Percentiles rank a stretch among this genome's conserved stretches.
phyloP scores from a whole-genome alignment of 92 coral and sea anemone genomes.

The Montipora capitata region DNA sequence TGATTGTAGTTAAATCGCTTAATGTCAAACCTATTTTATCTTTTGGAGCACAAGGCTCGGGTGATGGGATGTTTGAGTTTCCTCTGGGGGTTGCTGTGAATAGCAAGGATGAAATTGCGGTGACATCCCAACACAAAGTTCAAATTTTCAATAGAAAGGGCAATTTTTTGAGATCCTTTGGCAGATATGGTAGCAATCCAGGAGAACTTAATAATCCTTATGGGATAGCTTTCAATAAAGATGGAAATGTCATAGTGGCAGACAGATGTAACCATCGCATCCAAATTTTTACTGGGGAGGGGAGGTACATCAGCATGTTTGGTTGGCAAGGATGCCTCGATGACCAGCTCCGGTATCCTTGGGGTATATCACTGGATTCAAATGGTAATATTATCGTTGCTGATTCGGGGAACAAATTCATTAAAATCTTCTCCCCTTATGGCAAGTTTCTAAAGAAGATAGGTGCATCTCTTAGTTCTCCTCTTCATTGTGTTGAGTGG shows the following conservation, averaged over 20 bases:
- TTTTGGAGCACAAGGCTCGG: background rate
- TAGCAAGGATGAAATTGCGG: background rate
- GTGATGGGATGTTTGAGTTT: background rate
- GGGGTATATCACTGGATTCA: background rate
- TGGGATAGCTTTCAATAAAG: background rate
- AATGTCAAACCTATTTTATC: slow-evolving; percentile 1
- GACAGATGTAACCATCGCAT: background rate
- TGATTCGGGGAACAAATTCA: background rate
- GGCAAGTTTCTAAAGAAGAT: background rate
- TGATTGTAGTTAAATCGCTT: background rate
- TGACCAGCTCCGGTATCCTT: background rate
- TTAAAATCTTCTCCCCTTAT: background rate
- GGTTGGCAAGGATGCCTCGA: slow-evolving; percentile 1
- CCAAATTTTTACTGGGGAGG: background rate
- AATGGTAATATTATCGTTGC: slow-evolving; percentile 11
- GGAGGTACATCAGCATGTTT: background rate
- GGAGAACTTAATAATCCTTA: background rate
- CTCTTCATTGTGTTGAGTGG: slow-evolving; percentile 11
- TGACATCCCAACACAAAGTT: background rate
- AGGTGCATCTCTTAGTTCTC: too few relatives aligned
- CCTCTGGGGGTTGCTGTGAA: slow-evolving; percentile 1
- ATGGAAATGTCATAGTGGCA: background rate
- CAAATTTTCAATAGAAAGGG: background rate
- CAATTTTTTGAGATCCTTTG: background rate
- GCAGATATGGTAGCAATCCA: background rate